Evolutionary conservation across 2,888 invertebrate species (phyloP), one percentile per base, ranked within the genome.

Genomic region (Lochmaea capreae): DNA sequence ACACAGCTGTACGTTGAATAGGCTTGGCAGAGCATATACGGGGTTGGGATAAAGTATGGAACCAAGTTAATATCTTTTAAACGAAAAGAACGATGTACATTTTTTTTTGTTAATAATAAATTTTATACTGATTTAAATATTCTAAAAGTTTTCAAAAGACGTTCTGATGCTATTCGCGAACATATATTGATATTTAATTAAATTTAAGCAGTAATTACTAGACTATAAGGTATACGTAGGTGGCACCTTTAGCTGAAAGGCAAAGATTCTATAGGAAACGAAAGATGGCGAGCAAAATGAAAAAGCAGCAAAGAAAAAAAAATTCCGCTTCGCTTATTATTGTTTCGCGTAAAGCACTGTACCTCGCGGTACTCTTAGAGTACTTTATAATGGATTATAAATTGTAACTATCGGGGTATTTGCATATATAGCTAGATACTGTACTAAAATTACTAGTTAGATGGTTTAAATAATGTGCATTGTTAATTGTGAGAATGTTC

Each of bases 311-410:
- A 61, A 33, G 12, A 16, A 46, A 14, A 61, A 67, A 71, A 68
- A 72, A 75, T 70, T 76, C 49, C 49, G 22, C 65, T 59, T 39
- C 59, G 72, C 74, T 74, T 78, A 76, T 78, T 77, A 75, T 75
- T 72, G 75, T 71, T 63, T 58, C 62, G 46, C 71, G 74, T 76
- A 76, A 77, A 77, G 75, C 71, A 67, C 72, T 71, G 54, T 78
- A 65, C 73, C 78, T 75, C 46, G 39, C 66, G 72, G 78, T 65
- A 72, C 71, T 69, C 66, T 73, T 68, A 73, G 75, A 77, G 75
- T 76, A 69, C 72, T 77, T 79, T 77, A 77, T 78, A 78, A 79
- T 79, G 76, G 76, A 74, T 76, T 78, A 77, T 79, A 78, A 78
- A 79, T 79, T 76, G 79, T 74, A 67, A 76, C 76, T 65, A 76